Percentiles rank a stretch among this genome's conserved stretches.
Conservation (phyloP, 1,140 invertebrate genomes). For the Linepithema humile region DNA sequence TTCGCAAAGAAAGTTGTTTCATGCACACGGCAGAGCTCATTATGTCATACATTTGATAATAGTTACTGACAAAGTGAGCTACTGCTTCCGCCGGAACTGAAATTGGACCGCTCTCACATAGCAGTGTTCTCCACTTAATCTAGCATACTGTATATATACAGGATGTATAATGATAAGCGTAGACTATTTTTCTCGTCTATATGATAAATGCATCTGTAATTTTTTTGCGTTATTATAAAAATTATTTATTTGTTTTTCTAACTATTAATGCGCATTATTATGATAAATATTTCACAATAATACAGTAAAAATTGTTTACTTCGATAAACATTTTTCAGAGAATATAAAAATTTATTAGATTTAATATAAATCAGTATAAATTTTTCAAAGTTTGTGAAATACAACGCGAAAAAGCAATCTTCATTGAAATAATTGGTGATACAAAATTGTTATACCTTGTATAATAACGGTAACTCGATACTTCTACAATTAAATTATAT, state of each 20-base stretch:
- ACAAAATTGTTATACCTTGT: too few species aligned
- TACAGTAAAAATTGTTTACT: not conserved
- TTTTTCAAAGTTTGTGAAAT: not conserved
- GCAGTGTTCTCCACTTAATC: conserved; percentile 53
- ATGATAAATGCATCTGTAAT: not conserved
- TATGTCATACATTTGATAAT: conserved; percentile 39
- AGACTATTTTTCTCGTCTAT: not conserved
- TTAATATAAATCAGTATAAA: not conserved
- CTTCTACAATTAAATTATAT: not conserved
- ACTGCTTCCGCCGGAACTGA: conserved; percentile 67
- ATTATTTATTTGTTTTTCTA: not conserved
- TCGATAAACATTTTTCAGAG: not conserved
- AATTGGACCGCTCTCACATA: conserved; percentile 58
- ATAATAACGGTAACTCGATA: not conserved
- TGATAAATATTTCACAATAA: not conserved
- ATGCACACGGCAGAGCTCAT: conserved; percentile 24
- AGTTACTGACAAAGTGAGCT: conserved; percentile 45
- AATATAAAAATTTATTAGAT: not conserved
- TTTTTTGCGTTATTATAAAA: not conserved
- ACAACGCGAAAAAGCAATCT: not conserved
- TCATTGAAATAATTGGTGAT: not conserved
- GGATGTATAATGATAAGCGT: not conserved
- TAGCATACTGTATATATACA: not conserved
- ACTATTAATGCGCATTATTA: not conserved
- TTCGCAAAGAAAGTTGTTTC: conserved; percentile 44